These are phyloP conservation scores for Azemiops feae DNA, from an alignment of 2,113 vertebrate genomes.

Conservation along the genomic window DNA sequence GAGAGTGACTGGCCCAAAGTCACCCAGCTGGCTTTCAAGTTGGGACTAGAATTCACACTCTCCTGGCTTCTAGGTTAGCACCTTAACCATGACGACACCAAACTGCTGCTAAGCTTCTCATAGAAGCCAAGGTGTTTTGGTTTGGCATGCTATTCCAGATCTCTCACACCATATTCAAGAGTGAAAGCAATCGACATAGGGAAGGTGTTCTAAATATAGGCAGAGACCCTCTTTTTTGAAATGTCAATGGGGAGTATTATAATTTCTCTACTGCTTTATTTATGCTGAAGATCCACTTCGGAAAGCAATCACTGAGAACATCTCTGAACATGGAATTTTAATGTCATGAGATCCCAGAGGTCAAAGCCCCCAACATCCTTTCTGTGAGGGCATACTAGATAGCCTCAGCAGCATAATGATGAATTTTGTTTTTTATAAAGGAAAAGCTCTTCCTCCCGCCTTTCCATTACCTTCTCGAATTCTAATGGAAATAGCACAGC, in stretches of 20 bases:
- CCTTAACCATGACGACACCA: background rate
- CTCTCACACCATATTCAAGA: background rate
- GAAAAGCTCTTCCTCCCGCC: conserved; percentile 2
- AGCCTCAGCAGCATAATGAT: background rate
- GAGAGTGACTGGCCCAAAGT: too few relatives aligned
- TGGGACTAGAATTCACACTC: background rate
- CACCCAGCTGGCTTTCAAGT: background rate
- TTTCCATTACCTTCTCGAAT: conserved; percentile 41
- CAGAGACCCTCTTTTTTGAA: background rate
- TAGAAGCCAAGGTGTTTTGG: background rate
- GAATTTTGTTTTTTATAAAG: background rate
- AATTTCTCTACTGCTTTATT: background rate
- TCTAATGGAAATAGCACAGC: conserved; percentile 26
- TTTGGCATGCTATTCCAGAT: background rate
- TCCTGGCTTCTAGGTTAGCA: background rate
- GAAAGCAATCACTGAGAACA: background rate
- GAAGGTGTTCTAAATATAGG: background rate
- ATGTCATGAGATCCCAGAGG: background rate
- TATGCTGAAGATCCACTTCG: background rate
- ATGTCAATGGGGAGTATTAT: background rate
- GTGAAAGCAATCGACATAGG: background rate
- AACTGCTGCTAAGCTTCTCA: background rate
- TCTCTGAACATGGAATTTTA: background rate
- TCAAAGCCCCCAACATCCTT: background rate
- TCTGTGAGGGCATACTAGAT: background rate